Percentiles rank a stretch among this genome's conserved stretches.
Evolutionary conservation across 2,888 invertebrate genomes (phyloP).

Genomic region (Agrotis segetum): DNA sequence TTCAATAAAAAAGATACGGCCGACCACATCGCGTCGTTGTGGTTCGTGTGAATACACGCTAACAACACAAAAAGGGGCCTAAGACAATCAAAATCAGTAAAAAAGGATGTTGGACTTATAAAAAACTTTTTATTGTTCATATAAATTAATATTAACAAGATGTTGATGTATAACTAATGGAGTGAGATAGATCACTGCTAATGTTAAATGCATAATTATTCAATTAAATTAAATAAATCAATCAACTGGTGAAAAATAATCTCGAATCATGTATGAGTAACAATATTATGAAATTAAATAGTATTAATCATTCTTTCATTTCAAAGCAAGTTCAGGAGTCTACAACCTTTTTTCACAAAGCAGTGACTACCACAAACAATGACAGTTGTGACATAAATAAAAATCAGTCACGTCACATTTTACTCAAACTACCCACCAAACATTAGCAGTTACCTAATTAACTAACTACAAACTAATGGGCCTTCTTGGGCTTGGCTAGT

Average conservation of each 20-base stretch:
- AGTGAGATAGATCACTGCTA: constrained; percentile 71
- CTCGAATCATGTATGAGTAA: neutral
- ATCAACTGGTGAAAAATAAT: constrained; percentile 14
- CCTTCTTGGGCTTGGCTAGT: constrained; percentile 94
- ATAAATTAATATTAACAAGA: constrained; percentile 86
- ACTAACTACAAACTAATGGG: constrained; percentile 81
- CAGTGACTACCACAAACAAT: neutral
- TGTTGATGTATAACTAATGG: constrained; percentile 78
- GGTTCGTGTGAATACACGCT: too few species aligned
- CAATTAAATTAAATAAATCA: constrained; percentile 18
- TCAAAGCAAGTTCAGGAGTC: neutral
- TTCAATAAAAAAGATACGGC: too few species aligned
- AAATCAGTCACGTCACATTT: constrained; percentile 46
- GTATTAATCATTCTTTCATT: neutral
- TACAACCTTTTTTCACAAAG: neutral
- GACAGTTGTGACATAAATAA: constrained; percentile 29
- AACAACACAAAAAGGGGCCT: too few species aligned
- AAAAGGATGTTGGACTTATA: constrained; percentile 50
- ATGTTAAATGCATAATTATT: constrained; percentile 65
- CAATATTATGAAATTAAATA: neutral
- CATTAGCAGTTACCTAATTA: constrained; percentile 74
- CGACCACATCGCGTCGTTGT: too few species aligned
- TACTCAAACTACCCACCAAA: constrained; percentile 58
- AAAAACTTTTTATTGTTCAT: constrained; percentile 84
- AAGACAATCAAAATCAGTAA: too few species aligned